Evolutionary conservation across 2,888 invertebrate species (phyloP).

Genomic region (Germaria angustata): DNA sequence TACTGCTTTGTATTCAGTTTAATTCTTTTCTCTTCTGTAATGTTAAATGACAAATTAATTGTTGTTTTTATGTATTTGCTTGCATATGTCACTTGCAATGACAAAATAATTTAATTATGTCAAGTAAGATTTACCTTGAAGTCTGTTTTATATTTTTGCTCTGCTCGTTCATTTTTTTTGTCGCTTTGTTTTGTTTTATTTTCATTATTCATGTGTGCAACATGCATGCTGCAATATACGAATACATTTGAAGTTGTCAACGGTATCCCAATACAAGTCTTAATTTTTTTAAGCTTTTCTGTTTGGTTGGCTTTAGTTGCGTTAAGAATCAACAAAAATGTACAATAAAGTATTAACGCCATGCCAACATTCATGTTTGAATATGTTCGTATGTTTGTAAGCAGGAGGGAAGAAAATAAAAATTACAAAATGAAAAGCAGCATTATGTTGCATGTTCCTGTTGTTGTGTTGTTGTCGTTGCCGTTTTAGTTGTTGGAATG

Average conservation of each 20-base stretch:
- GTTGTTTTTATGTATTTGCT: conserved; percentile 68
- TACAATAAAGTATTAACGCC: conserved; percentile 58
- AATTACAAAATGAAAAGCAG: conserved; percentile 40
- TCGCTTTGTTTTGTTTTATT: neutral
- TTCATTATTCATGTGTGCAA: no score
- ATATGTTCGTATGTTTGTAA: neutral
- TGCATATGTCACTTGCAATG: conserved; percentile 70
- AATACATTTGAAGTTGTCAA: conserved; percentile 44
- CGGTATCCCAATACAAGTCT: conserved; percentile 66
- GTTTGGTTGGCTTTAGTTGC: conserved; percentile 49
- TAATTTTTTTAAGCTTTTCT: conserved; percentile 66
- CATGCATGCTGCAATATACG: conserved; percentile 11
- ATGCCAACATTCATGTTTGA: conserved; percentile 61
- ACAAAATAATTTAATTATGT: conserved; percentile 79
- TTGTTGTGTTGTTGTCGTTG: conserved; percentile 22
- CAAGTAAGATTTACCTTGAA: conserved; percentile 77
- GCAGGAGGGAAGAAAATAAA: neutral
- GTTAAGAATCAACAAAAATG: conserved; percentile 51
- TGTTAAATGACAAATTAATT: conserved; percentile 70
- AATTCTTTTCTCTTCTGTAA: conserved; percentile 11
- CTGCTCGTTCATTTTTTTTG: conserved; percentile 5
- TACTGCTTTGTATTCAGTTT: conserved; percentile 14
- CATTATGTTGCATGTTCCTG: conserved; percentile 64
- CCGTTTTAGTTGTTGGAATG: conserved; percentile 49
- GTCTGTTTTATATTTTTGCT: conserved; percentile 61